These are phyloP conservation scores for Mormyrus proboscirostris DNA, from an alignment of 2,797 vertebrate genomes.

Conservation along the genomic window DNA sequence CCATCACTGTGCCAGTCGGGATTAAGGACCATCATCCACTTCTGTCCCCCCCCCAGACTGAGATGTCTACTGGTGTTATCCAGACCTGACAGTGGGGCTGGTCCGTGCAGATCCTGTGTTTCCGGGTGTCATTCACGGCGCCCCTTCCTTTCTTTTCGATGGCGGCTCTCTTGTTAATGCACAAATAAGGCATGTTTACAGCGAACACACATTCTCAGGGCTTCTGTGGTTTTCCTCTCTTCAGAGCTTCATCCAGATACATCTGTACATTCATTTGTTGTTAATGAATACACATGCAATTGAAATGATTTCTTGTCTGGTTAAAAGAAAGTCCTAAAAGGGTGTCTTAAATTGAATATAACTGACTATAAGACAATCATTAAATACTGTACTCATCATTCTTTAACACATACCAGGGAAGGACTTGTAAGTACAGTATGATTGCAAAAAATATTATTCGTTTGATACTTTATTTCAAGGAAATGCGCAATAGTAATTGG, in stretches of 20 bases:
- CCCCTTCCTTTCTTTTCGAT: not conserved
- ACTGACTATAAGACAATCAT: not conserved
- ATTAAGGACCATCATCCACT: not conserved
- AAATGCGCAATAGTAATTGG: not conserved
- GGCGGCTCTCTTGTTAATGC: not conserved
- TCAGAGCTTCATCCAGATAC: not conserved
- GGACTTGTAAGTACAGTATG: not conserved
- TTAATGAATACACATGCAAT: not conserved
- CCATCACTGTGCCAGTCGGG: conserved; percentile 45
- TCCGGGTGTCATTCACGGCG: not conserved
- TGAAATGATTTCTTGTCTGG: not conserved
- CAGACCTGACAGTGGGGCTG: not conserved
- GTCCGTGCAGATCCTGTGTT: not conserved
- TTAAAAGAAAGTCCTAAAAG: not conserved
- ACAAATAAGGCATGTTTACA: conserved; percentile 1
- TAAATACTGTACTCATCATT: not conserved
- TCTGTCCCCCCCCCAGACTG: not conserved
- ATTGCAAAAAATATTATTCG: not conserved
- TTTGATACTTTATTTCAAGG: not conserved
- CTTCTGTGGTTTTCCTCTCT: not conserved
- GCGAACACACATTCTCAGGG: not conserved
- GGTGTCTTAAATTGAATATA: not conserved
- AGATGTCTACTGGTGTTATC: not conserved
- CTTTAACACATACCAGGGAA: not conserved
- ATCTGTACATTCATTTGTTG: not conserved